Conservation (phyloP, 2,113 vertebrate species). For the Opisthocomus hoazin region DNA sequence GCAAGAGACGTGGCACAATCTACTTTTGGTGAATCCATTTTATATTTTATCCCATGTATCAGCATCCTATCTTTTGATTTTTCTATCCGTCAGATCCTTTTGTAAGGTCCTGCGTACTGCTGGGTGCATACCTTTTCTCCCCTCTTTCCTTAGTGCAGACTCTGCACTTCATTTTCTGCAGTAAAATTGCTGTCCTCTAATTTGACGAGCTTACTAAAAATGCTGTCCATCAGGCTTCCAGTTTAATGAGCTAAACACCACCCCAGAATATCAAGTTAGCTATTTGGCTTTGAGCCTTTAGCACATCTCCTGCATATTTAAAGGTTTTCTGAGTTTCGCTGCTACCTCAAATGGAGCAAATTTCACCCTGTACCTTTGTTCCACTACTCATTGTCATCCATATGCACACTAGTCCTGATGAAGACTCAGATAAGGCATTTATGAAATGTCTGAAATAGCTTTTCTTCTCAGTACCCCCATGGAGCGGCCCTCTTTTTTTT, state of each 20-base stretch:
- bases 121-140: neutral
- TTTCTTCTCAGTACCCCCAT: neutral
- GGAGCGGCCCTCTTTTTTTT: neutral
- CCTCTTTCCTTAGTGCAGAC: neutral
- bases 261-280: neutral
- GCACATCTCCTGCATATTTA: neutral
- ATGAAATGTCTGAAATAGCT: neutral
- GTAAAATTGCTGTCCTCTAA: neutral
- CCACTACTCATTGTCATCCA: neutral
- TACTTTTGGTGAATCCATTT: neutral
- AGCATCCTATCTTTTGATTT: neutral
- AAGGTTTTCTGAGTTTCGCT: neutral
- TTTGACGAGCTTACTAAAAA: neutral
- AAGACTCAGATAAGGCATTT: neutral
- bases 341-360: neutral
- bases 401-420: neutral
- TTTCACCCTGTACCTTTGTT: neutral
- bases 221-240: neutral
- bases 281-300: neutral
- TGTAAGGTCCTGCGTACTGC: neutral
- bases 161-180: neutral
- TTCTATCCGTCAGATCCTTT: neutral
- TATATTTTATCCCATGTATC: neutral
- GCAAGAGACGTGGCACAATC: neutral
- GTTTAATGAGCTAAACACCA: neutral